Percentiles rank a stretch among this genome's conserved stretches.
These are phyloP conservation scores for Lota lota DNA, from an alignment of 2,113 vertebrate species.

Conservation along the genomic window DNA sequence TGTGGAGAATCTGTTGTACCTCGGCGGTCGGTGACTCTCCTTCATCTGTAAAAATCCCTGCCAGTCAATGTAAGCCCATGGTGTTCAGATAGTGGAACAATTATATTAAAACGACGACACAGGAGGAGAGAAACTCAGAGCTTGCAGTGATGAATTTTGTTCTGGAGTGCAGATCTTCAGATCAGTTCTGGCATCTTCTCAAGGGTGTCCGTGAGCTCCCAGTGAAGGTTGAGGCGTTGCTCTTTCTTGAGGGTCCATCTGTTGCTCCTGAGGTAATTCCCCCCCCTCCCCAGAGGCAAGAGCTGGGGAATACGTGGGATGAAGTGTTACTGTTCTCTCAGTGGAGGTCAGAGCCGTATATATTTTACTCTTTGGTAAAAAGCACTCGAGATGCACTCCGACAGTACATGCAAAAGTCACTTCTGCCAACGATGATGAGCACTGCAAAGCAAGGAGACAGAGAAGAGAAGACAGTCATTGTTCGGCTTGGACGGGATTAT, in stretches of 20 bases:
- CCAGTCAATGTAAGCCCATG: conserved; percentile 46
- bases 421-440: conserved; percentile 50
- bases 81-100: conserved; percentile 25
- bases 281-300: conserved; percentile 32
- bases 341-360: too few relatives aligned
- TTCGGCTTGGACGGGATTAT: conserved; percentile 18
- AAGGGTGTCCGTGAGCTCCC: conserved; percentile 52
- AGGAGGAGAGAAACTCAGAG: background rate
- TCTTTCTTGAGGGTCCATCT: conserved; percentile 52
- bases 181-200: conserved; percentile 50
- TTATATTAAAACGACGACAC: conserved; percentile 9
- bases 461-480: conserved; percentile 30
- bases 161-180: conserved; percentile 36
- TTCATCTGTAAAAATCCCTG: conserved; percentile 17
- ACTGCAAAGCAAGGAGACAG: conserved; percentile 64
- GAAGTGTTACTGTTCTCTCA: conserved; percentile 74
- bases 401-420: conserved; percentile 83
- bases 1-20: conserved; percentile 41
- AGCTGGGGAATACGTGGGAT: conserved; percentile 44
- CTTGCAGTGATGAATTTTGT: conserved; percentile 22
- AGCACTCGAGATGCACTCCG: conserved; percentile 77
- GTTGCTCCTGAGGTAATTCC: conserved; percentile 45
- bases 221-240: conserved; percentile 59
- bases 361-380: conserved; percentile 76
- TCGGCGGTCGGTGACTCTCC: conserved; percentile 51